A percentile compares a stretch with the other conserved stretches of the same genome.
Evolutionary conservation across 2,113 vertebrate species (phyloP).

Genomic region (Daphoenositta chrysoptera): DNA sequence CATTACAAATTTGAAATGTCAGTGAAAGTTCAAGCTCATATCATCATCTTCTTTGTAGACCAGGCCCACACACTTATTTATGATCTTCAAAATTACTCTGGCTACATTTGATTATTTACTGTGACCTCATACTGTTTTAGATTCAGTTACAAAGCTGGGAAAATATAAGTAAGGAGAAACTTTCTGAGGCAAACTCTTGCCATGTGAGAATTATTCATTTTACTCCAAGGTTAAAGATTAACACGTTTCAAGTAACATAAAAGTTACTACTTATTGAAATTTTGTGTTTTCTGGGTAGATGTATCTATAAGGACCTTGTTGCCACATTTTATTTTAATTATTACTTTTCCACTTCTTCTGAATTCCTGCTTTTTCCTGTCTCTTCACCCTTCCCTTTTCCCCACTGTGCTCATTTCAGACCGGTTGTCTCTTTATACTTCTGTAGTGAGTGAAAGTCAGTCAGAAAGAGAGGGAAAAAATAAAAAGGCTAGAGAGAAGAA

Average conservation of each 20-base stretch:
- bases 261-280: neutral
- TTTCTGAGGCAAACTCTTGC: neutral
- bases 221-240: neutral
- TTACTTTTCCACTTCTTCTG: neutral
- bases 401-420: neutral
- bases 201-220: accelerated
- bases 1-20: neutral
- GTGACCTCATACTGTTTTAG: neutral
- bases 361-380: neutral
- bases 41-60: neutral
- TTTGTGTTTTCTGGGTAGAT: neutral
- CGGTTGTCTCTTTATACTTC: neutral
- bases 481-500: neutral
- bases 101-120: neutral
- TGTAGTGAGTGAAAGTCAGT: neutral
- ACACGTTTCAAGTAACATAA: neutral
- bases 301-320: neutral
- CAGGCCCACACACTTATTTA: neutral
- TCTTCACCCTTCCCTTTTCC: neutral
- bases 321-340: neutral
- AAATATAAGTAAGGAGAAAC: neutral
- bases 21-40: neutral
- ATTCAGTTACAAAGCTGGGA: neutral
- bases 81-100: neutral
- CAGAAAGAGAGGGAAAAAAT: neutral